These are phyloP conservation scores for Donacobius atricapilla DNA, from an alignment of 2,113 vertebrate species.

Conservation along the genomic window DNA sequence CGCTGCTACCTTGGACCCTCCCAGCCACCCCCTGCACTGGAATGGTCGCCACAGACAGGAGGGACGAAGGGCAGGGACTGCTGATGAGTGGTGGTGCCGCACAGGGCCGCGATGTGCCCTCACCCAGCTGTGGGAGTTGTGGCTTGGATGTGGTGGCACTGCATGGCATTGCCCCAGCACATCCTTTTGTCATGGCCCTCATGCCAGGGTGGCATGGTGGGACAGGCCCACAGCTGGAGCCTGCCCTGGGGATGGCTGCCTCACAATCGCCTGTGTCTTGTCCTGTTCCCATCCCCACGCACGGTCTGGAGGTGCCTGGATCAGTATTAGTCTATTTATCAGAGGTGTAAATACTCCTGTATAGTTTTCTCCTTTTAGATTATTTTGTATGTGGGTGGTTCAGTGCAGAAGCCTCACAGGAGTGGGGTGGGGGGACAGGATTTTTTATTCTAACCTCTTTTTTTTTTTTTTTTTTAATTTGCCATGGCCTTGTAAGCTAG, in stretches of 20 bases:
- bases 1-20: background rate
- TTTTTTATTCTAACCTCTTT: conserved; percentile 55
- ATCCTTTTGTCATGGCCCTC: accelerated
- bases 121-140: accelerated
- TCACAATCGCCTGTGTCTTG: background rate
- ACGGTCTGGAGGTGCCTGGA: conserved; percentile 51
- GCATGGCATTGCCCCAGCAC: accelerated
- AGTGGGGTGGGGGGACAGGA: background rate
- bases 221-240: background rate
- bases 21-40: background rate
- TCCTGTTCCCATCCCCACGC: background rate
- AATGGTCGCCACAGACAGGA: accelerated
- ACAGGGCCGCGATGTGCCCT: background rate
- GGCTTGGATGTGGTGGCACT: background rate
- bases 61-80: background rate
- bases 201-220: background rate
- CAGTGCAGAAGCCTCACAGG: conserved; percentile 15
- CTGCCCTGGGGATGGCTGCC: background rate
- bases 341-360: conserved; percentile 93
- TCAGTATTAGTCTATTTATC: conserved; percentile 95
- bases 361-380: conserved; percentile 83
- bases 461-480: conserved; percentile 61
- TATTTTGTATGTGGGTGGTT: conserved; percentile 77
- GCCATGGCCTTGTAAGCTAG: conserved; percentile 69
- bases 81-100: background rate